Evolutionary conservation across 2,888 invertebrate species (phyloP), one percentile per base, ranked within the genome.

Genomic region (Amphipyra tragopoginis): DNA sequence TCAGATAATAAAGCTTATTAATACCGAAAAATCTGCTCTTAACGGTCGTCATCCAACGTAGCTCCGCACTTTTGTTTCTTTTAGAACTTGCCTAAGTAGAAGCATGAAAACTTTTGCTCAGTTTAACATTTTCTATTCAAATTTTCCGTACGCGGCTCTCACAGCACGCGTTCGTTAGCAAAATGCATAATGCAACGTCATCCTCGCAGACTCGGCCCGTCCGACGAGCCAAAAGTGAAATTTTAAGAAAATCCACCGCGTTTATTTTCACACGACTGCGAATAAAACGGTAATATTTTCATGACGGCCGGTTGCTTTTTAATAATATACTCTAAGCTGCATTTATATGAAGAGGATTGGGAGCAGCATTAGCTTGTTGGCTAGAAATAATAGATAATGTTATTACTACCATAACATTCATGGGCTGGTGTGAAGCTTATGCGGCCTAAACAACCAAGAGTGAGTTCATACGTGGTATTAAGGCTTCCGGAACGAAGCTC

Each of bases 101-200:
- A 81, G 72, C 68, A 61, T 63, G 65, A 72, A 81, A 80, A 80
- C 79, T 85, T 84, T 85, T 80, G 73, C 75, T 78, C 71, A 77
- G 82, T 86, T 83, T 86, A 86, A 87, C 86, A 85, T 88, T 88
- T 84, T 82, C 82, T 84, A 90, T 90, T 90, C 83, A 87, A 91
- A 91, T 90, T 88, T 89, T 80, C 79, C 82, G 79, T 84, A 84
- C 84, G 80, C 84, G 80, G 85, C 80, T 82, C 78, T 79, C 81
- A 80, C 77, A 76, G 88, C 85, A 89, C 86, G 87, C 88, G 91
- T 92, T 93, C 92, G 92, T 93, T 93, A 93, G 90, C 76, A 72
- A 89, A 90, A 92, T 93, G 91, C 91, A 93, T 93, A 88, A 93
- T 93, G 92, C 92, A 93, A 88, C 86, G 82, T 87, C 86, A 87